Conservation (phyloP, 2,888 invertebrate genomes). For the Sycophila texana region DNA sequence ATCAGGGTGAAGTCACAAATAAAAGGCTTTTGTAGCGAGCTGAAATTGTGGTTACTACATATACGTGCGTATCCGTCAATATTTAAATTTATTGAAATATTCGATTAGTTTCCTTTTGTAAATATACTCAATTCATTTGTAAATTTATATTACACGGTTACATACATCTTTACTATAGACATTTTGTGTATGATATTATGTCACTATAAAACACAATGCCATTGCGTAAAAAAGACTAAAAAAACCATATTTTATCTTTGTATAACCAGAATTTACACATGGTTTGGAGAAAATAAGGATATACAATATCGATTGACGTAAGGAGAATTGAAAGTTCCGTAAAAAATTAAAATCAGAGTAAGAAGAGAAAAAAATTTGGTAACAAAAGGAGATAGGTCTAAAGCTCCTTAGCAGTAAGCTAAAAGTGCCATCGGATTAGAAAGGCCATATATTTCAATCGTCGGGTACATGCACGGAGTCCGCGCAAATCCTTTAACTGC, state of each 20-base stretch:
- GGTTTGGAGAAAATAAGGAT: no score
- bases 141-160: no score
- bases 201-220: no score
- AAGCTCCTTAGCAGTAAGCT: background rate
- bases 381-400: background rate
- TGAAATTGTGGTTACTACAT: background rate
- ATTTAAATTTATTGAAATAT: conserved; percentile 2
- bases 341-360: background rate
- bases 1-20: background rate
- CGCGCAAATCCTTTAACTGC: conserved; percentile 22
- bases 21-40: background rate
- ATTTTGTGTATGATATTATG: no score
- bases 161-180: no score
- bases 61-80: background rate
- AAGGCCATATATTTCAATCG: conserved; percentile 14
- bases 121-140: background rate
- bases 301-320: no score
- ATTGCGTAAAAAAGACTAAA: no score
- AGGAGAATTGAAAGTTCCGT: no score
- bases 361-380: background rate
- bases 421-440: conserved; percentile 2
- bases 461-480: background rate
- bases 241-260: no score
- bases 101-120: conserved; percentile 2
- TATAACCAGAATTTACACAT: no score